Base-by-base conservation (phyloP, 2,797 vertebrate species). In the Lophotriccus pileatus region DNA sequence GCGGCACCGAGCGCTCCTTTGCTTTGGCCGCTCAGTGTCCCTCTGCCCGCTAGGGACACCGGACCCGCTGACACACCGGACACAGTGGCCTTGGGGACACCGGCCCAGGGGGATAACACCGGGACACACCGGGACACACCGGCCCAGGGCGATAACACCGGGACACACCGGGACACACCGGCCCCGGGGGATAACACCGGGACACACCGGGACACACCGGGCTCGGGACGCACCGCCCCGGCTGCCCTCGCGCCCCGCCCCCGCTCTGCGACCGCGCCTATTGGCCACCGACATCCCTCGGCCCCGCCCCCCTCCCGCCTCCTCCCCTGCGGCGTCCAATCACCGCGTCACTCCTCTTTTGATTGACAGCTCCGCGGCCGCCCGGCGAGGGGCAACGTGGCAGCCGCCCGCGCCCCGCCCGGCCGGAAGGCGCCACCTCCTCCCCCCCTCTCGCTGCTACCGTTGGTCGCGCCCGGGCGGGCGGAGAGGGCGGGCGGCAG, bases 311-410 rank as follows among this genome's bases (percentile, higher is more conserved):
- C 1, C 4, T 32, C 13, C 37, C 32, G 0, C 37, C 70, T 2
- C 15, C 25, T 32, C 6, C 9, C 6, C 44, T 6, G 8, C 16
- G 2, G 0, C 1, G 6, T 0, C 44, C 81, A 89, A 83, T 86
- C 79, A 67, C 0, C 6, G 53, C 6, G 14, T 10, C 19, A 5
- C 0, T 4, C 5, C 9, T 2, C 24, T 17, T 2, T 10, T 28
- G 62, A 59, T 37, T 64, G 84, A 43, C 50, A 58, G 23, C 10
- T 0, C 13, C 23, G 37, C 13, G 32, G 37, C 37, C 32, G 66
- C 70, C 52, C 70, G 5, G 58, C 14, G 66, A 87, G 36, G 58
- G 84, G 74, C 74, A 78, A 87, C 84, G 84, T 87, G 84, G 84
- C 84, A 41, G 9, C 87, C 32, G 84, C 49, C 34, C 1, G 66